These are phyloP conservation scores for Cinclus mexicanus DNA, from an alignment of 2,113 vertebrate genomes.

Conservation along the genomic window DNA sequence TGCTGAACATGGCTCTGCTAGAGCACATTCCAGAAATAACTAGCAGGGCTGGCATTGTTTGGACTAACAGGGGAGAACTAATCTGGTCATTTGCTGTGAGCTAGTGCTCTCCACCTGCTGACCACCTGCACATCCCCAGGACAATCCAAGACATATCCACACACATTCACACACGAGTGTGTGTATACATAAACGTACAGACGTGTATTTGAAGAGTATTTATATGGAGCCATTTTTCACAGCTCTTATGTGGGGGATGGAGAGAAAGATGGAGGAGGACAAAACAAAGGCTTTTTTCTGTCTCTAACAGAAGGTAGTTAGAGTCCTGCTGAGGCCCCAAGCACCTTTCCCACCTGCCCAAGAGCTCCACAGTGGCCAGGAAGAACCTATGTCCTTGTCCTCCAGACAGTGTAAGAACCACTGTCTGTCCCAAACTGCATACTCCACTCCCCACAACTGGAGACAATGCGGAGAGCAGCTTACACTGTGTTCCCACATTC, in stretches of 20 bases:
- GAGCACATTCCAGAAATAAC: constrained; percentile 52
- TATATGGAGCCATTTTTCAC: neutral
- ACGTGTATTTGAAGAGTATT: accelerated
- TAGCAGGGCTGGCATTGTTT: neutral
- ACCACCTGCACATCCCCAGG: accelerated
- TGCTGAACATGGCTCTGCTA: neutral
- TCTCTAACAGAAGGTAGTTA: neutral
- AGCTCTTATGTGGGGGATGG: neutral
- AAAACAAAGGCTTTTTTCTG: neutral
- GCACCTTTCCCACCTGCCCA: neutral
- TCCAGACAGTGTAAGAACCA: neutral
- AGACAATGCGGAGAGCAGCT: neutral
- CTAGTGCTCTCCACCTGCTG: neutral
- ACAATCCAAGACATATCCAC: neutral
- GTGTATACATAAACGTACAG: neutral
- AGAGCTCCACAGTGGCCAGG: neutral
- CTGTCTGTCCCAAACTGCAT: neutral
- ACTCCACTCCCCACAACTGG: accelerated
- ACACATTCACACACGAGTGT: accelerated
- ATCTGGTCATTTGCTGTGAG: neutral
- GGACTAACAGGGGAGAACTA: neutral
- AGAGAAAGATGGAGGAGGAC: neutral
- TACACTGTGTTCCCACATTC: neutral
- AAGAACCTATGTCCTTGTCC: neutral
- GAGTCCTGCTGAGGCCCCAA: neutral